Conservation (phyloP, 2,888 invertebrate genomes). For the Notodonta ziczac region DNA sequence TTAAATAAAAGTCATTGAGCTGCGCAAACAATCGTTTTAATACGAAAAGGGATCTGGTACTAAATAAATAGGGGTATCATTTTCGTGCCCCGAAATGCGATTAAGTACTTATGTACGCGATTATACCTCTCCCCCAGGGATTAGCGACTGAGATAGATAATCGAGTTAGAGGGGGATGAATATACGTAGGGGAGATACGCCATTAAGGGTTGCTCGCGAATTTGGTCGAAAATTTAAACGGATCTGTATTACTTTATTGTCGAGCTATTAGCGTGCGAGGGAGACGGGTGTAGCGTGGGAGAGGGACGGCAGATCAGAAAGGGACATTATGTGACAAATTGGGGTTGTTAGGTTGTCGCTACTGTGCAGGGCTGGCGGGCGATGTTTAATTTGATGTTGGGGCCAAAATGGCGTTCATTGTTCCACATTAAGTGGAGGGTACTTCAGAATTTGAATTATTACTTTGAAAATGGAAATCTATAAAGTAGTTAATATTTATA, state of each 20-base stretch:
- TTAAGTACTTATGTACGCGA: conserved; percentile 83
- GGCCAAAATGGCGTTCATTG: conserved; percentile 4
- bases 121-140: conserved; percentile 70
- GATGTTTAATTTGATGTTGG: conserved; percentile 42
- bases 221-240: conserved; percentile 81
- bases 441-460: neutral
- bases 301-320: conserved; percentile 27
- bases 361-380: conserved; percentile 28
- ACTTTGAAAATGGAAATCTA: neutral
- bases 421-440: conserved; percentile 1
- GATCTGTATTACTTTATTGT: conserved; percentile 84
- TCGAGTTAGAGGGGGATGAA: conserved; percentile 50
- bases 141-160: conserved; percentile 52
- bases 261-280: conserved; percentile 75
- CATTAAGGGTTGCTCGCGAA: conserved; percentile 79
- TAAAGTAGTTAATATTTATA: neutral
- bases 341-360: conserved; percentile 53
- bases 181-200: conserved; percentile 69
- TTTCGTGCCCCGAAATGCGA: conserved; percentile 77
- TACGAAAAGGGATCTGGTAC: conserved; percentile 66
- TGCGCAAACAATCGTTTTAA: conserved; percentile 76
- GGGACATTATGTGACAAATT: conserved; percentile 58
- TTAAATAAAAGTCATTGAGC: conserved; percentile 67
- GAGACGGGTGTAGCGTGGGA: conserved; percentile 48
- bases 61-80: conserved; percentile 77